Percentiles rank a stretch among this genome's conserved stretches.
These are phyloP conservation scores for Clusia tigrina DNA, from an alignment of 2,888 invertebrate genomes.

Conservation along the genomic window DNA sequence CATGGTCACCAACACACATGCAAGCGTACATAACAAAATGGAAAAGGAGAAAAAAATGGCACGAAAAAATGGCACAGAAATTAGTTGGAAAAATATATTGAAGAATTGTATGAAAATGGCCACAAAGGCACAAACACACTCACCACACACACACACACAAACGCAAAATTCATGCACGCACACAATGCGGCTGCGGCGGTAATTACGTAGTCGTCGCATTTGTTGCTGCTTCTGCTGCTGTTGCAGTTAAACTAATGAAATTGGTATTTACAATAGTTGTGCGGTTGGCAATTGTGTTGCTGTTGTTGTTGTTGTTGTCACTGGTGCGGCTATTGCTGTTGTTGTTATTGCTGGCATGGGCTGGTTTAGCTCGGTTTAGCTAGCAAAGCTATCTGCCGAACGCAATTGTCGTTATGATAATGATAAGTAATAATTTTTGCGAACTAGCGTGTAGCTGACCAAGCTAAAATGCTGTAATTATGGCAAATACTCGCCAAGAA, in stretches of 20 bases:
- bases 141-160: neutral
- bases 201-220: no score
- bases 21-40: neutral
- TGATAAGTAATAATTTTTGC: neutral
- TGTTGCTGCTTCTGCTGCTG: neutral
- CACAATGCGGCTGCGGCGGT: neutral
- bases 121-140: neutral
- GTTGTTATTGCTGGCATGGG: neutral
- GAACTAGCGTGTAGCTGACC: neutral
- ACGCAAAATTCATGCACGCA: neutral
- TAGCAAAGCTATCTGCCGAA: neutral
- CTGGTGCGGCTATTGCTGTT: no score
- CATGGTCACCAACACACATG: constrained; percentile 6
- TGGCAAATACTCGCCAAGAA: constrained; percentile 1
- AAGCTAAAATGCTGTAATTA: neutral
- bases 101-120: neutral
- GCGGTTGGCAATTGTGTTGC: neutral
- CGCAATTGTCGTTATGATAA: constrained; percentile 8
- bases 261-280: constrained; percentile 2
- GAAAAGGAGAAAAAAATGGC: neutral
- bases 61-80: neutral
- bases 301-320: no score
- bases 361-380: neutral
- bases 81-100: neutral
- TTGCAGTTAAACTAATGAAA: neutral